Evolutionary conservation across 2,888 invertebrate genomes (phyloP), one percentile per base, ranked within the genome.

Genomic region (Pachydiplax longipennis): DNA sequence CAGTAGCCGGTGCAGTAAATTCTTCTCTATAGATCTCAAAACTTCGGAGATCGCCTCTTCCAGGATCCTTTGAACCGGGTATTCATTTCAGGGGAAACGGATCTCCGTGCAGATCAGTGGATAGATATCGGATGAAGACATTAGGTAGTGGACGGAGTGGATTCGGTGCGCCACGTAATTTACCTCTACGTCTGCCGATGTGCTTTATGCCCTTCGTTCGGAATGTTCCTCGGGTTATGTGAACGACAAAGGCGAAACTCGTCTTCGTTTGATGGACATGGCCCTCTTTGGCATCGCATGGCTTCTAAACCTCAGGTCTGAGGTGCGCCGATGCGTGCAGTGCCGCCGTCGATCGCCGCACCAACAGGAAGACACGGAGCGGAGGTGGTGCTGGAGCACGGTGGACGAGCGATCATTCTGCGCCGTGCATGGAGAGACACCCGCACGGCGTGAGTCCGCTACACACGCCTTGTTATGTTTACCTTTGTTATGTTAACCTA

Each of bases 261-360:
- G 22, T 25, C 22, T 81, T n/a, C n/a, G n/a, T n/a, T n/a, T n/a
- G n/a, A n/a, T n/a, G n/a, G n/a, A 95, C 96, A 97, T 97, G 97
- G 97, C 97, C 95, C 96, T 97, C 93, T 97, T 97, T 95, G 97
- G 97, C 94, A 96, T 97, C 96, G 97, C 97, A 95, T 97, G 97
- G 97, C 95, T 97, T 94, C 94, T 97, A 94, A 96, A 97, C 93
- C 96, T 97, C 94, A 96, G 97, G 94, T 96, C 97, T 93, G 97
- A 97, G 94, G 96, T 97, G 94, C 96, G 97, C 94, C 96, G 96
- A 92, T 97, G 96, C 94, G 95, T 96, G 91, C 96, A 96, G 93
- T 96, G 96, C 94, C 95, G 95, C 37, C 83, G 31, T 83, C 48
- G 65, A 18, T 31, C 73, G 22, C 48, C 81, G 44, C 48, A 53